Base-by-base conservation (phyloP, 2,888 invertebrate genomes). In the Tinea pellionella region DNA sequence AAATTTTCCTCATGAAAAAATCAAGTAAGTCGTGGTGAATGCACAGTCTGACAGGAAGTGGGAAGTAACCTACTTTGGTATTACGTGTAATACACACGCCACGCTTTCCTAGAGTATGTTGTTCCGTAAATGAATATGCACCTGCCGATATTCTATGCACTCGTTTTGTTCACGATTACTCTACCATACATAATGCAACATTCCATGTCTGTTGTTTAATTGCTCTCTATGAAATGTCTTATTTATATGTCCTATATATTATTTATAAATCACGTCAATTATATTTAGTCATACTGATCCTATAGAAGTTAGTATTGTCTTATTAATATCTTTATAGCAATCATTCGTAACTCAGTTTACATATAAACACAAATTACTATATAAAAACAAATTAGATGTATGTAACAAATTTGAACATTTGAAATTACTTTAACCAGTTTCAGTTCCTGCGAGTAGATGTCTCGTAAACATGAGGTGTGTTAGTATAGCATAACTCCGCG, bases 11-110 rank as follows among this genome's bases (percentile, higher is more conserved):
- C 65, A 64, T 72, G 64, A 73, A 74, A 75, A 76, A 74, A 32
- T 15, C 3, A 13, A 55, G 55, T 18, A 32, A 32, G 32, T 24
- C 59, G 37, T 42, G n/a, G 42, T 42, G 57, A 57, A 57, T 57
- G 57, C 53, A 53, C 53, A 53, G 2, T 47, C 16, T 47, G 53
- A 63, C 65, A 76, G 84, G 85, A 85, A 85, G 73, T 68, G 76
- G 83, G 83, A 85, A 83, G 75, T 81, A 77, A 77, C 78, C 79
- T 65, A 81, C 68, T 77, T 74, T 65, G 66, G 64, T 62, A 72
- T 82, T 74, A 77, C 77, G 77, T 76, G 71, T 59, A n/a, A 15
- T 16, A 24, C 69, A 70, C 73, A 43, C 67, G 68, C 72, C 69
- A 73, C 80, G 77, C 77, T 75, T 76, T 75, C 74, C 71, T 69